These are phyloP conservation scores for Cheumatopsyche charites DNA, from an alignment of 1,140 invertebrate species.

Conservation along the genomic window DNA sequence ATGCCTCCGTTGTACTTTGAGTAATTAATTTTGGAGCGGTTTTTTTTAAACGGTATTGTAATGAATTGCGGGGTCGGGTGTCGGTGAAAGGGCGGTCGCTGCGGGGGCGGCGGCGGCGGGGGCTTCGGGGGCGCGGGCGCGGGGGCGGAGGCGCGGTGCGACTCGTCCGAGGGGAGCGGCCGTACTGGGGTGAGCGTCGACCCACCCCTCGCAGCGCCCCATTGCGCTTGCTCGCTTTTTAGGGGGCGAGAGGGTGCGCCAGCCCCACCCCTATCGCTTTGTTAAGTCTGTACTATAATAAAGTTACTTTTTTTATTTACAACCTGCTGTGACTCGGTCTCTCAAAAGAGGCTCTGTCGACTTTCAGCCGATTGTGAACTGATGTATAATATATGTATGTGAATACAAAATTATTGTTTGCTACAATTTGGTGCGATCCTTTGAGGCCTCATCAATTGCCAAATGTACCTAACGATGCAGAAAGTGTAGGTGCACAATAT, in stretches of 20 bases:
- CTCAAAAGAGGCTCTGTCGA: too few species aligned
- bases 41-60: constrained; percentile 19
- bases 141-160: not conserved
- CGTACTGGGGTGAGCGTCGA: constrained; percentile 1
- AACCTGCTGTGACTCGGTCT: too few species aligned
- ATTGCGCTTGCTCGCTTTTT: constrained; percentile 34
- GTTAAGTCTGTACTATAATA: too few species aligned
- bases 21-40: constrained; percentile 47
- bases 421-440: too few species aligned
- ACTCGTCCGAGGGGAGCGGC: constrained; percentile 15
- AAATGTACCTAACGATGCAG: too few species aligned
- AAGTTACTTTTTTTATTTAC: too few species aligned
- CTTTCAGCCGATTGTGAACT: too few species aligned
- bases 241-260: not conserved
- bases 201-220: constrained; percentile 15
- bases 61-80: not conserved
- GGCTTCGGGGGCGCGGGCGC: not conserved
- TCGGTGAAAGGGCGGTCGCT: not conserved
- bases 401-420: too few species aligned
- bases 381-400: too few species aligned
- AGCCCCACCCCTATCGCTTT: too few species aligned
- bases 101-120: not conserved
- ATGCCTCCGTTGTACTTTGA: constrained; percentile 49
- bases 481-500: too few species aligned
- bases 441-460: too few species aligned